Conservation (phyloP, 2,888 invertebrate species). For the Rhamphomyia laevipes region DNA sequence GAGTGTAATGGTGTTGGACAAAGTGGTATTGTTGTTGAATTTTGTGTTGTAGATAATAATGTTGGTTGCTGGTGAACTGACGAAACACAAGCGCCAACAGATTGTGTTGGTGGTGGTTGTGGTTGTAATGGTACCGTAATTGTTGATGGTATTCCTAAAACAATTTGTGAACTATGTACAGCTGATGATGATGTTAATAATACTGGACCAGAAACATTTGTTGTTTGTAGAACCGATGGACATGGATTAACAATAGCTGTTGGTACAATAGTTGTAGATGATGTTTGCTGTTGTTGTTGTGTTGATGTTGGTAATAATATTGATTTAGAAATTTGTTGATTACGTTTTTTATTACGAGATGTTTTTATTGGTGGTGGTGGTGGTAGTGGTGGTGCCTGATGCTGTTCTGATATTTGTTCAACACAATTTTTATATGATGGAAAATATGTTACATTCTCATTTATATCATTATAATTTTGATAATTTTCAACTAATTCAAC, state of each 20-base stretch:
- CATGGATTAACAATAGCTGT: slow-evolving; percentile 8
- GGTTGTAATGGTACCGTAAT: background rate
- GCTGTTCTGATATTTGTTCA: slow-evolving; percentile 16
- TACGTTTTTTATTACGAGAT: slow-evolving; percentile 12
- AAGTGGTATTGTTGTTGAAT: background rate
- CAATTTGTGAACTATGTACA: background rate
- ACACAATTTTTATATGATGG: slow-evolving; percentile 3
- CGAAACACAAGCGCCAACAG: too few relatives aligned
- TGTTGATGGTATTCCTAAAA: background rate
- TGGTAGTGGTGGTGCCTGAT: slow-evolving; percentile 14
- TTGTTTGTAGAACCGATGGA: too few relatives aligned
- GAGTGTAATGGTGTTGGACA: background rate
- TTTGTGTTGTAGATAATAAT: background rate
- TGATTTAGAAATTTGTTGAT: slow-evolving; percentile 12
- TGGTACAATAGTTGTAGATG: slow-evolving; percentile 9
- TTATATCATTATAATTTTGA: too few relatives aligned
- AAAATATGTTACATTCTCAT: slow-evolving; percentile 7
- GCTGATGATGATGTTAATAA: too few relatives aligned
- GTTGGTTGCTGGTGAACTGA: background rate
- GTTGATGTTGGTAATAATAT: slow-evolving; percentile 13
- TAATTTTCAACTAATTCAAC: too few relatives aligned
- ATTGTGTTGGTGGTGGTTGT: background rate
- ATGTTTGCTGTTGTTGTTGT: slow-evolving; percentile 15
- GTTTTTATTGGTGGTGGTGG: slow-evolving; percentile 12
- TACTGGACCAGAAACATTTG: background rate